Conservation (phyloP, 2,797 vertebrate species). For the Danio tinwini region DNA sequence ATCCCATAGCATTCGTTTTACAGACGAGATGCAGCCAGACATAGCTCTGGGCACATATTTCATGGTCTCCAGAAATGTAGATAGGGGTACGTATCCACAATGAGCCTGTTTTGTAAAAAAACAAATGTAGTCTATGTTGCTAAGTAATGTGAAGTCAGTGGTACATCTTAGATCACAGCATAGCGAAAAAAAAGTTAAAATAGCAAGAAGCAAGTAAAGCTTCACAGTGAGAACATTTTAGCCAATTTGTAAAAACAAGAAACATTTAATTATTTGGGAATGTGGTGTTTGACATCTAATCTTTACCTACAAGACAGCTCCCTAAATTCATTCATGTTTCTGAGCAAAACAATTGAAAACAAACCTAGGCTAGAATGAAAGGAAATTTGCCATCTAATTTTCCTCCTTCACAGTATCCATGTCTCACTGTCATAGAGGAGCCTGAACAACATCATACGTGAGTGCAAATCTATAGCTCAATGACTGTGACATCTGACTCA, state of each 20-base stretch:
- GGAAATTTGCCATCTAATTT: conserved; percentile 10
- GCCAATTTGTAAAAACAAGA: conserved; percentile 13
- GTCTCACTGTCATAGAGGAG: background rate
- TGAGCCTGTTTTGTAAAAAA: no score
- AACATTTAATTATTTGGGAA: conserved; percentile 13
- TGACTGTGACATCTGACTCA: background rate
- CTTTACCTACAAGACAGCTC: conserved; percentile 32
- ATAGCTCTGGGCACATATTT: no score
- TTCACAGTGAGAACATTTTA: background rate
- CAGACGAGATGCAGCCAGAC: no score
- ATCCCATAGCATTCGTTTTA: no score
- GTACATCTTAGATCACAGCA: background rate
- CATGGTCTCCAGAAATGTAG: no score
- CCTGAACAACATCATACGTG: conserved; percentile 10
- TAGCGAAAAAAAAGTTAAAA: background rate
- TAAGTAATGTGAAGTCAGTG: no score
- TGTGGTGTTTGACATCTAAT: conserved; percentile 1
- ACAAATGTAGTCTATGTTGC: no score
- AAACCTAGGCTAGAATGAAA: conserved; percentile 16
- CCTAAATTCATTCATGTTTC: conserved; percentile 25
- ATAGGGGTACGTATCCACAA: no score
- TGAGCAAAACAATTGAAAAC: conserved; percentile 6
- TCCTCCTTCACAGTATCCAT: background rate
- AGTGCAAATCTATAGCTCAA: conserved; percentile 9
- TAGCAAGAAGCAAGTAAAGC: conserved; percentile 1